A percentile compares a stretch with the other conserved stretches of the same genome.
Conservation (phyloP, 2,113 vertebrate genomes). For the Anthoscopus minutus region DNA sequence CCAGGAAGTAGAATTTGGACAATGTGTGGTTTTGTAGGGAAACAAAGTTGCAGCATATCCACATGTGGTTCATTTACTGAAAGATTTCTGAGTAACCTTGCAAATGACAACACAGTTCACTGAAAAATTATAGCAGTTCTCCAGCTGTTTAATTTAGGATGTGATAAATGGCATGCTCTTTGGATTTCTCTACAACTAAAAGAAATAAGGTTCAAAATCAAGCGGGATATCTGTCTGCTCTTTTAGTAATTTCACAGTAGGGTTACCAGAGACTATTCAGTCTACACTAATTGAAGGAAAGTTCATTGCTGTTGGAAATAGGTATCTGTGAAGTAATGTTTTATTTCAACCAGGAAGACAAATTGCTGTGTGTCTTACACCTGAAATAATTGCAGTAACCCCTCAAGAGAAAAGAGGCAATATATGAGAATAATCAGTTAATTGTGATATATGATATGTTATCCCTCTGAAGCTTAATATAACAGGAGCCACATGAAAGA, state of each 20-base stretch:
- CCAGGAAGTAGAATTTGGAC: background rate
- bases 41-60: background rate
- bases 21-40: background rate
- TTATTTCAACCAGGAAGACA: background rate
- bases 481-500: background rate
- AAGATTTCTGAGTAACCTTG: slow-evolving; percentile 36
- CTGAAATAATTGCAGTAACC: background rate
- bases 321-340: background rate
- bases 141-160: slow-evolving; percentile 34
- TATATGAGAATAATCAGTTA: background rate
- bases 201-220: background rate
- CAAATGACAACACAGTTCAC: background rate
- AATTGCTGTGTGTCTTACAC: background rate
- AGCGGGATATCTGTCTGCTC: background rate
- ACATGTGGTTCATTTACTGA: background rate
- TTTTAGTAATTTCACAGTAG: slow-evolving; percentile 7
- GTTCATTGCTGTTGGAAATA: background rate
- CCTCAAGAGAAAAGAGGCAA: background rate
- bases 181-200: background rate
- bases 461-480: background rate
- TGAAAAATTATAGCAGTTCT: slow-evolving; percentile 39
- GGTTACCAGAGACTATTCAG: background rate
- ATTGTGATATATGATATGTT: background rate
- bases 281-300: slow-evolving; percentile 9
- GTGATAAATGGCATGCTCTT: slow-evolving; percentile 29